Percentiles rank a stretch among this genome's conserved stretches.
phyloP scores from a whole-genome alignment of 2,888 invertebrate species.

The Minunthozetes semirufus region DNA sequence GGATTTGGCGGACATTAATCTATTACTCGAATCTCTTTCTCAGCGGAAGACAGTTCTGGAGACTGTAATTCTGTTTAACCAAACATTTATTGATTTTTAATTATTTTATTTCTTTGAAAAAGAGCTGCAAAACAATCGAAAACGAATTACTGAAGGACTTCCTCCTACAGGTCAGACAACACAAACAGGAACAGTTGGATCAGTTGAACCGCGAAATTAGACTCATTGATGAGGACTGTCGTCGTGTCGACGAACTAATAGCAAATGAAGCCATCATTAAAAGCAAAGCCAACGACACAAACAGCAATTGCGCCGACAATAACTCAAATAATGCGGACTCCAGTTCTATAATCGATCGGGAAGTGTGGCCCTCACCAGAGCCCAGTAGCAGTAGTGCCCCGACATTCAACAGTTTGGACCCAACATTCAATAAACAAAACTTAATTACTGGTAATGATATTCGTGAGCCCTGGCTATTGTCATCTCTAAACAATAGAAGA shows the following conservation, averaged over 20 bases:
- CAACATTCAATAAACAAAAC: background rate
- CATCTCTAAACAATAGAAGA: conserved; percentile 61
- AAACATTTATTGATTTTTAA: conserved; percentile 7
- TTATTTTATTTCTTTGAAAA: conserved; percentile 33
- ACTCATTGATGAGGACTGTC: conserved; percentile 66
- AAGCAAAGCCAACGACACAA: conserved; percentile 39
- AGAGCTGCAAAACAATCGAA: conserved; percentile 61
- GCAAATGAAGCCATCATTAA: conserved; percentile 35
- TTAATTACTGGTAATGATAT: background rate
- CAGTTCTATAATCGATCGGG: conserved; percentile 15
- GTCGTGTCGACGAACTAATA: conserved; percentile 57
- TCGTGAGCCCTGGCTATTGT: conserved; percentile 37
- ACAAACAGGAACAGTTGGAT: conserved; percentile 62
- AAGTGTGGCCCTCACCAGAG: conserved; percentile 21
- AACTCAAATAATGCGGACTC: conserved; percentile 39
- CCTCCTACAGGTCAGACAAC: conserved; percentile 64
- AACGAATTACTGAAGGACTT: conserved; percentile 76
- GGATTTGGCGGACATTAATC: conserved; percentile 69
- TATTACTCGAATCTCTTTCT: conserved; percentile 69
- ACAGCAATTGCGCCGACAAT: conserved; percentile 40
- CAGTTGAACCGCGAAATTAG: conserved; percentile 64
- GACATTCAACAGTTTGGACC: background rate
- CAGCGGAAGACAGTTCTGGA: conserved; percentile 71
- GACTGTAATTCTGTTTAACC: conserved; percentile 55
- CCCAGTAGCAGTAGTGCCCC: conserved; percentile 19